Evolutionary conservation across 2,113 vertebrate genomes (phyloP), one percentile per base, ranked within the genome.

Genomic region (Callaeas wilsoni): DNA sequence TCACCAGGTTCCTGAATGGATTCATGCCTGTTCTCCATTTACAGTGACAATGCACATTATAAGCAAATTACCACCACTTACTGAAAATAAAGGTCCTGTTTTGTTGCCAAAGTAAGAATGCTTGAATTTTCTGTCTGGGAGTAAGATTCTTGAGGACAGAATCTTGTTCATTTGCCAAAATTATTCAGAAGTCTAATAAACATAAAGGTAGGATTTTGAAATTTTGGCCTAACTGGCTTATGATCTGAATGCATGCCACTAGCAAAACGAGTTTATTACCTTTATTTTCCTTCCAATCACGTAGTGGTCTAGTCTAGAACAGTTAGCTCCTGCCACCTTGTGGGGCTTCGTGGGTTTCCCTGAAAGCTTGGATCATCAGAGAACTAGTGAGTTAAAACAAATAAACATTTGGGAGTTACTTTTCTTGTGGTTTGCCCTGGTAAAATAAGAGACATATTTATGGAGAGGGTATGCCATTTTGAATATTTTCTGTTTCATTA

Each of bases 291-390:
- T 55, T 65, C 39, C 82, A 57, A 42, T 39, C 35, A 42, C 0
- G 0, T 20, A 74, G 39, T 26, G 49, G 16, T 60, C 76, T 63
- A 49, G 15, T 9, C 65, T 10, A 75, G 13, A 93, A 90, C 68
- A 95, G 96, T 89, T 88, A 95, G 83, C 92, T 97, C 60, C 96
- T 96, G 94, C 94, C 96, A 96, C 96, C 96, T 96, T 96, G 94
- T 97, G 94, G 96, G 92, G 84, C 53, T 89, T 59, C n/a, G 60
- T 1, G 7, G 69, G 53, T 53, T 84, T 96, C 92, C 80, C 86
- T 64, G 49, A 81, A 92, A 75, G 71, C 13, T 22, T 35, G 14
- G 62, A 83, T 41, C 63, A 76, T 84, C 73, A 60, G 33, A 64
- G 60, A 80, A 63, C n/a, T 29, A 70, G 42, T 32, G 59, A 67